These are phyloP conservation scores for Sebastes hubbsi DNA, from an alignment of 2,797 vertebrate genomes.

Conservation along the genomic window DNA sequence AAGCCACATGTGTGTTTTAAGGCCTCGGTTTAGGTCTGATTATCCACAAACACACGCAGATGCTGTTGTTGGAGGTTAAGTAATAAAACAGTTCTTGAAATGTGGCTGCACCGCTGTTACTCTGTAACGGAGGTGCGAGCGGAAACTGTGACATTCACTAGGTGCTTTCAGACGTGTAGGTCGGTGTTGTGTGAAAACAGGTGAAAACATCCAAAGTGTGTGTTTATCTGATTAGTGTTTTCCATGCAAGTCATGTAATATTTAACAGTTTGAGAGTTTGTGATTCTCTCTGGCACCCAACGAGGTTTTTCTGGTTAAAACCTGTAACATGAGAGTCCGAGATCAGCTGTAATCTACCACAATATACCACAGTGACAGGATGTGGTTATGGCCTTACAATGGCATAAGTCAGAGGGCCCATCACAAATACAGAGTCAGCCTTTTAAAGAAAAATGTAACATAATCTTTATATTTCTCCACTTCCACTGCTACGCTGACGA, in stretches of 20 bases:
- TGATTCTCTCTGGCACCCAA: not conserved
- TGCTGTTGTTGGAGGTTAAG: not conserved
- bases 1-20: not conserved
- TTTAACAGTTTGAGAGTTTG: not conserved
- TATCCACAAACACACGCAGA: not conserved
- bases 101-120: not conserved
- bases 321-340: not conserved
- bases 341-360: not conserved
- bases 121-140: not conserved
- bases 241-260: not conserved
- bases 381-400: not conserved
- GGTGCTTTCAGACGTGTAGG: not conserved
- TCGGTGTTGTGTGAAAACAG: not conserved
- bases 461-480: not conserved
- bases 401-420: not conserved
- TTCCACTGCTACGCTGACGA: no score
- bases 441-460: not conserved
- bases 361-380: not conserved
- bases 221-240: slow-evolving; percentile 12
- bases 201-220: not conserved
- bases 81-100: not conserved
- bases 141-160: slow-evolving; percentile 31
- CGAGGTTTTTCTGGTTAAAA: not conserved
- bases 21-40: not conserved
- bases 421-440: not conserved